Percentiles rank a stretch among this genome's conserved stretches.
These are phyloP conservation scores for Holacanthus passer DNA, from an alignment of 2,113 vertebrate species.

Conservation along the genomic window DNA sequence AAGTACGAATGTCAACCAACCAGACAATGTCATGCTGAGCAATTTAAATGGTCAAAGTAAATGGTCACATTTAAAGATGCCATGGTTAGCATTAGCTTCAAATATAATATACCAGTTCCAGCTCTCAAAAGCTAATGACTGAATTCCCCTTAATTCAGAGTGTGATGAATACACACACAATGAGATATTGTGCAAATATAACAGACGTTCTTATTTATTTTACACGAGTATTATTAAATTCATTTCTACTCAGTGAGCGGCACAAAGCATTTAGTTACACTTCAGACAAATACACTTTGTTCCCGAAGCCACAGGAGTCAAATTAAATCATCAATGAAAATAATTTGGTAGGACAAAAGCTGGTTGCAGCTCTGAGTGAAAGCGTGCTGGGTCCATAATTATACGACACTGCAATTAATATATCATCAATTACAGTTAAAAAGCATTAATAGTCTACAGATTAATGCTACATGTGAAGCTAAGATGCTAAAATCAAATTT, in stretches of 20 bases:
- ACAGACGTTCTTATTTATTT: not conserved
- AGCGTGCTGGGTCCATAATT: not conserved
- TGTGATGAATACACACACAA: not conserved
- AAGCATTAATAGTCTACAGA: not conserved
- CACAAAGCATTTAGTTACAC: not conserved
- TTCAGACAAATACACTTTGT: not conserved
- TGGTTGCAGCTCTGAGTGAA: not conserved
- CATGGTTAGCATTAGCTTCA: not conserved
- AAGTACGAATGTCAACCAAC: not conserved
- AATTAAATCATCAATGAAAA: conserved; percentile 1
- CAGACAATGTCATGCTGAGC: not conserved
- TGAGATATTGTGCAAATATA: not conserved
- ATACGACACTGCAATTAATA: not conserved
- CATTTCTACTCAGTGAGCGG: not conserved
- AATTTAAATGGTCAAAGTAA: not conserved
- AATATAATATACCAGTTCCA: not conserved
- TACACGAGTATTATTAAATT: not conserved
- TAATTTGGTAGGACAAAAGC: not conserved
- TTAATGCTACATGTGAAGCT: too few species aligned
- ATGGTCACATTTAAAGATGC: not conserved
- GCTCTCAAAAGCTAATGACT: not conserved
- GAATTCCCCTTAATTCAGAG: not conserved
- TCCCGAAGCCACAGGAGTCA: conserved; percentile 3
- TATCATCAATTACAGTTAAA: not conserved
- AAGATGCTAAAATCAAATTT: not conserved